Conservation (phyloP, 2,113 vertebrate species). For the Equus quagga region DNA sequence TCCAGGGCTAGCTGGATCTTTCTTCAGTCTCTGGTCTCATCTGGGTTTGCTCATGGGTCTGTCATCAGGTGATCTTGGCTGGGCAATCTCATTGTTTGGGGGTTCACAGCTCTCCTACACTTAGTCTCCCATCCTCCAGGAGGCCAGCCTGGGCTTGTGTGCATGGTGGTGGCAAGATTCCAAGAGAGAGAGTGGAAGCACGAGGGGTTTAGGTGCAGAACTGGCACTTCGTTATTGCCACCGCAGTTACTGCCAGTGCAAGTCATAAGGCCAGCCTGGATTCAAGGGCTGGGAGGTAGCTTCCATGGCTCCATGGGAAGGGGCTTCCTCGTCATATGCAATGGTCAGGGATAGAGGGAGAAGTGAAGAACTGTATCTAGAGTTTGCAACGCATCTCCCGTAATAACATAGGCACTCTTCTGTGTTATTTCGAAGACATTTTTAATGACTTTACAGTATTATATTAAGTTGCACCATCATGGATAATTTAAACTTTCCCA, state of each 20-base stretch:
- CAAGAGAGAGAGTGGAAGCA: neutral
- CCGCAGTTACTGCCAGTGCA: fast-evolving
- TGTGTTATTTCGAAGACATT: neutral
- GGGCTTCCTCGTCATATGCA: neutral
- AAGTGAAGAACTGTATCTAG: neutral
- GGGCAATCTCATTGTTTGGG: neutral
- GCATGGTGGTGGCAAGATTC: neutral
- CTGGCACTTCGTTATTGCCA: neutral
- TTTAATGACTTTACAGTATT: neutral
- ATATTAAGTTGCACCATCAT: neutral
- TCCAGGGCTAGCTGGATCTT: neutral
- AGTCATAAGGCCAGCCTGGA: neutral
- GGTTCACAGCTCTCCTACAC: neutral
- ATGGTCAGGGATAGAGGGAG: neutral
- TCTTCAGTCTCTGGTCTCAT: neutral
- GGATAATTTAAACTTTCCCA: neutral
- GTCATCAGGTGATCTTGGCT: too few relatives aligned
- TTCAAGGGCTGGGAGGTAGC: neutral
- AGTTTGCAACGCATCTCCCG: fast-evolving
- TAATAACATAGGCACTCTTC: neutral
- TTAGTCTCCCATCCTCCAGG: neutral
- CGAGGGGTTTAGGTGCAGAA: neutral
- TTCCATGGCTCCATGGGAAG: neutral
- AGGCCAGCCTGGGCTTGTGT: neutral
- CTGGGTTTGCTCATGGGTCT: neutral